These are phyloP conservation scores for Microvelia longipes DNA, from an alignment of 1,140 invertebrate genomes.

Conservation along the genomic window DNA sequence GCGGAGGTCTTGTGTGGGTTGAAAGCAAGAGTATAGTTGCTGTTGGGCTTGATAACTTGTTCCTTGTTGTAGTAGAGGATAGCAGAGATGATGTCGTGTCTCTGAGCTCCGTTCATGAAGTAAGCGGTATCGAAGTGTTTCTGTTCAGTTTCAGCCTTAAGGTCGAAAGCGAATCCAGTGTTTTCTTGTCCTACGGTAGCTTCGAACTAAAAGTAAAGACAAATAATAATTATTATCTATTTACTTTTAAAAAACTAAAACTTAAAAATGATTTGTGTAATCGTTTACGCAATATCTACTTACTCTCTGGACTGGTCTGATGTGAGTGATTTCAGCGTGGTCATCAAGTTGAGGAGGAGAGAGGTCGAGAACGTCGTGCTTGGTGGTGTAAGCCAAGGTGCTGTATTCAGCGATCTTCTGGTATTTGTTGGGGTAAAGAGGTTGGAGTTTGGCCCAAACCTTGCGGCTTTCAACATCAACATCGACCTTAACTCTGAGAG, in stretches of 20 bases:
- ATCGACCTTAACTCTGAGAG: conserved; percentile 31
- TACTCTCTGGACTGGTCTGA: conserved; percentile 23
- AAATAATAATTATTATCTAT: neutral
- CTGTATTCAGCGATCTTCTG: conserved; percentile 37
- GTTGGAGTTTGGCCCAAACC: conserved; percentile 30
- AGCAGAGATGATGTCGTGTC: conserved; percentile 21
- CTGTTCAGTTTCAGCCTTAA: conserved; percentile 33
- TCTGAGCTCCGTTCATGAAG: neutral
- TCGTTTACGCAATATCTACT: too few relatives aligned
- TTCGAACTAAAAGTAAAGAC: conserved; percentile 7
- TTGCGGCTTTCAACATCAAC: conserved; percentile 31
- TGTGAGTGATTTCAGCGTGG: conserved; percentile 27
- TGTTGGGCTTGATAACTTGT: conserved; percentile 14
- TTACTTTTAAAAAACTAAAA: neutral
- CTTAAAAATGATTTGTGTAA: neutral
- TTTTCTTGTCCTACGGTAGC: conserved; percentile 18
- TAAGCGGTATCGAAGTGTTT: conserved; percentile 24
- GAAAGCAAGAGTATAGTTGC: conserved; percentile 14
- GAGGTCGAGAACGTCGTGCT: conserved; percentile 35
- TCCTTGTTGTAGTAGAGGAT: conserved; percentile 19
- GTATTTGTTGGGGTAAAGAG: conserved; percentile 29
- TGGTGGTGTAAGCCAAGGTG: conserved; percentile 39
- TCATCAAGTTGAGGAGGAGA: conserved; percentile 29
- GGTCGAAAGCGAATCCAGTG: conserved; percentile 33
- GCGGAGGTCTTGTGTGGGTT: conserved; percentile 21